phyloP scores from a whole-genome alignment of 2,888 invertebrate genomes.

The Polia nebulosa region DNA sequence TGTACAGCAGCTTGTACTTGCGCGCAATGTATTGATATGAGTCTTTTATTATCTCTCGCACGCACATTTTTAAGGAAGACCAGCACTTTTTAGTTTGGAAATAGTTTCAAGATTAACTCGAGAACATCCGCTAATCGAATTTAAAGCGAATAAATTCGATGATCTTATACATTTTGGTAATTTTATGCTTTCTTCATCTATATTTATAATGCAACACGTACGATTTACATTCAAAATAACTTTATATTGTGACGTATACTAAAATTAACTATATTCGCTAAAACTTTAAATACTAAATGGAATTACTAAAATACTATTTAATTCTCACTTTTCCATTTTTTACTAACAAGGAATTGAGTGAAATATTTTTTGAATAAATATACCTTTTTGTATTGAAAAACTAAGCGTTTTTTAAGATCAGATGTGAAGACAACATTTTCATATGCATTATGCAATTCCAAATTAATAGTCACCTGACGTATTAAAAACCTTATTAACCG shows the following conservation, averaged over 20 bases:
- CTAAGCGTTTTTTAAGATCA: neutral
- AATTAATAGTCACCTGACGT: neutral
- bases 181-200: conserved; percentile 13
- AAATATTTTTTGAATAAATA: conserved; percentile 13
- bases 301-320: conserved; percentile 50
- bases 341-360: conserved; percentile 30
- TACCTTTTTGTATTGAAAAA: neutral
- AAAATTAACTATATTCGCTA: conserved; percentile 37
- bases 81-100: neutral
- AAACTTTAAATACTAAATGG: conserved; percentile 46
- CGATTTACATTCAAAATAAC: conserved; percentile 17
- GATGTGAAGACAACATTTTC: conserved; percentile 5
- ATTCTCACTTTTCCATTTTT: conserved; percentile 56
- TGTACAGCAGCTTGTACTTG: neutral
- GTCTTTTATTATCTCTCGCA: neutral
- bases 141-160: conserved; percentile 51
- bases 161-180: conserved; percentile 1
- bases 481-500: neutral
- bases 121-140: conserved; percentile 32
- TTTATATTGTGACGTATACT: conserved; percentile 16
- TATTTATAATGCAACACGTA: neutral
- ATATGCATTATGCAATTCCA: neutral
- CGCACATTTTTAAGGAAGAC: conserved; percentile 7
- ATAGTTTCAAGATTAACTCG: conserved; percentile 13
- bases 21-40: neutral